Percentiles rank a stretch among this genome's conserved stretches.
Conservation (phyloP, 2,797 vertebrate genomes). For the Selene dorsalis region DNA sequence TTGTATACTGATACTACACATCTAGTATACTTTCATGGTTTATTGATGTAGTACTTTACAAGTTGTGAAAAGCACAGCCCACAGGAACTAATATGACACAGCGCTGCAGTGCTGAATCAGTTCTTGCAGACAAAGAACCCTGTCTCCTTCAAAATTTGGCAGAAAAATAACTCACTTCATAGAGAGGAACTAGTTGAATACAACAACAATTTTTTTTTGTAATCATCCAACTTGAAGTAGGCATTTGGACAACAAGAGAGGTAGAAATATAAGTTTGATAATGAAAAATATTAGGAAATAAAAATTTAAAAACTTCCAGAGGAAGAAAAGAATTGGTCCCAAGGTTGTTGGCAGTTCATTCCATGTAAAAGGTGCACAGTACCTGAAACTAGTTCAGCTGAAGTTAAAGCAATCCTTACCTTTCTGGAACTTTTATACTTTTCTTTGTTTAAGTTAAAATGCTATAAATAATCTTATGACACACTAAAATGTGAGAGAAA, state of each 20-base stretch:
- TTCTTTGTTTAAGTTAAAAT: too few relatives aligned
- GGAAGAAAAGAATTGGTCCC: neutral
- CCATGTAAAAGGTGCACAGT: neutral
- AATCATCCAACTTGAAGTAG: neutral
- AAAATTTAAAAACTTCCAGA: neutral
- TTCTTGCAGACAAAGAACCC: neutral
- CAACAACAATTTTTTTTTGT: neutral
- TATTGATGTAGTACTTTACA: too few relatives aligned
- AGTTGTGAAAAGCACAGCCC: too few relatives aligned
- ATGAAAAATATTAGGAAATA: neutral
- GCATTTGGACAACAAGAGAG: neutral
- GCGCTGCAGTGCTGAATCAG: neutral
- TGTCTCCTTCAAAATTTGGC: neutral
- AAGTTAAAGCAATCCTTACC: too few relatives aligned
- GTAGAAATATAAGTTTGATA: neutral
- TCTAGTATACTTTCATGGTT: neutral
- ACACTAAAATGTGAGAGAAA: too few relatives aligned
- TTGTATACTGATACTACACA: neutral
- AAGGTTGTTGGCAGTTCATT: neutral
- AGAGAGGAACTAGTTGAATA: neutral
- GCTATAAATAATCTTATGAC: too few relatives aligned
- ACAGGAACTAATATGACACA: too few relatives aligned
- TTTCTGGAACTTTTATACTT: too few relatives aligned
- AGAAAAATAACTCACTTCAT: neutral
- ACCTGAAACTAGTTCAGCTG: neutral